These are phyloP conservation scores for Riparia riparia DNA, from an alignment of 2,113 vertebrate species.

Conservation along the genomic window DNA sequence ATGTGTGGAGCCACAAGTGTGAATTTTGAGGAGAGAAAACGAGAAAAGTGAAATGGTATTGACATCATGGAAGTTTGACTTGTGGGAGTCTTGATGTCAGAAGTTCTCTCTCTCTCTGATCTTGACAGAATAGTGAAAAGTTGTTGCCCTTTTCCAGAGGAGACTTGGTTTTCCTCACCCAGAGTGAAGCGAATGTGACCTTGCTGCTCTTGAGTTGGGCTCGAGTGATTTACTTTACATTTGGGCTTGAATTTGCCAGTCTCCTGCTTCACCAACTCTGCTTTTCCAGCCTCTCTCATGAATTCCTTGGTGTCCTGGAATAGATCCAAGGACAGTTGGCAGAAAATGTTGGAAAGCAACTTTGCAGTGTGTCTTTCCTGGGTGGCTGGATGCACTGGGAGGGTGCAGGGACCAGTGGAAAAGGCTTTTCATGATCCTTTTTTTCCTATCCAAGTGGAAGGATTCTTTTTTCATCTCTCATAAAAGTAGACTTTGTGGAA, in stretches of 20 bases:
- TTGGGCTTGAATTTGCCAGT: background rate
- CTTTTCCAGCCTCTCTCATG: accelerated
- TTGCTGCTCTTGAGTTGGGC: background rate
- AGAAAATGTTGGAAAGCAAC: background rate
- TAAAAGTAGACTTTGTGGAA: background rate
- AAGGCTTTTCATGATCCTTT: background rate
- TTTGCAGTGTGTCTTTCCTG: background rate
- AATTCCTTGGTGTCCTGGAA: background rate
- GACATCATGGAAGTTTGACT: background rate
- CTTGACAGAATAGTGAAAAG: background rate
- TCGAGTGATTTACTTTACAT: accelerated
- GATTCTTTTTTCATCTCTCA: background rate
- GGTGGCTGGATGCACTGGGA: background rate
- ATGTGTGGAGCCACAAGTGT: background rate
- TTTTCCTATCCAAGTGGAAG: background rate
- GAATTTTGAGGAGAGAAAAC: background rate
- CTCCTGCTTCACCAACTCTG: accelerated
- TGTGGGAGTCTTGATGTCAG: background rate
- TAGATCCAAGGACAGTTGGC: background rate
- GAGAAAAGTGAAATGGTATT: background rate
- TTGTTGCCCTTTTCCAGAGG: background rate
- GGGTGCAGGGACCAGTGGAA: background rate
- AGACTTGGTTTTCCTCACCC: background rate
- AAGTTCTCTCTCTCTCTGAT: background rate
- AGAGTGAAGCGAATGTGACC: background rate